Conservation (phyloP, 2,113 vertebrate genomes). For the Microcebus murinus region DNA sequence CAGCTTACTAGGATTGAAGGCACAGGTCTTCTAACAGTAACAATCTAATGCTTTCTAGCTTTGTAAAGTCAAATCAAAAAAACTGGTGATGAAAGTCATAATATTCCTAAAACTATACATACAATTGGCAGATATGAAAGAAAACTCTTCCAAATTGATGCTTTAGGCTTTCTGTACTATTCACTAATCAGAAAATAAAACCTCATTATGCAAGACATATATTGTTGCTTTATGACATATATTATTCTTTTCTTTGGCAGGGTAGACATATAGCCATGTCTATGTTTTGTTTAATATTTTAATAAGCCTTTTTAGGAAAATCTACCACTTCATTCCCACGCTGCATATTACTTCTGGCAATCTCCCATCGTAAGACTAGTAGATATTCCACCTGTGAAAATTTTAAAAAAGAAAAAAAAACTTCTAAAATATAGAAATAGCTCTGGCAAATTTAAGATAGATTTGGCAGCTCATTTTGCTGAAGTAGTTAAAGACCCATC, state of each 20-base stretch:
- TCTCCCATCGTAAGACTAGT: neutral
- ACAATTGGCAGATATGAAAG: neutral
- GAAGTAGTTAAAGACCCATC: neutral
- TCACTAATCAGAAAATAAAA: constrained; percentile 7
- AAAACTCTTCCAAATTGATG: neutral
- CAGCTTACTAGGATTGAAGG: neutral
- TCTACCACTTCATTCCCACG: neutral
- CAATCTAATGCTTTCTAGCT: neutral
- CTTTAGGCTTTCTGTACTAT: neutral
- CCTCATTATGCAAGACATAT: neutral
- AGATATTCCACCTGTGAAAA: neutral
- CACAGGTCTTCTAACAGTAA: neutral
- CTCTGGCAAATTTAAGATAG: neutral
- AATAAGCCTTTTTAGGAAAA: neutral
- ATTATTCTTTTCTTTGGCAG: neutral
- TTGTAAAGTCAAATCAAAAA: constrained; percentile 1
- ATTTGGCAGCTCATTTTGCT: constrained; percentile 14
- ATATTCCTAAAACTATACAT: neutral
- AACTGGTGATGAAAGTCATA: neutral
- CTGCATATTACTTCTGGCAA: neutral
- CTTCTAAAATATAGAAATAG: constrained; percentile 27
- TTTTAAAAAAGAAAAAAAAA: neutral
- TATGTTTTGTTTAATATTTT: constrained; percentile 40
- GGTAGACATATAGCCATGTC: neutral
- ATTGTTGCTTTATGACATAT: neutral